Base-by-base conservation (phyloP, 2,888 invertebrate species). In the Tromatobia lineatoria region DNA sequence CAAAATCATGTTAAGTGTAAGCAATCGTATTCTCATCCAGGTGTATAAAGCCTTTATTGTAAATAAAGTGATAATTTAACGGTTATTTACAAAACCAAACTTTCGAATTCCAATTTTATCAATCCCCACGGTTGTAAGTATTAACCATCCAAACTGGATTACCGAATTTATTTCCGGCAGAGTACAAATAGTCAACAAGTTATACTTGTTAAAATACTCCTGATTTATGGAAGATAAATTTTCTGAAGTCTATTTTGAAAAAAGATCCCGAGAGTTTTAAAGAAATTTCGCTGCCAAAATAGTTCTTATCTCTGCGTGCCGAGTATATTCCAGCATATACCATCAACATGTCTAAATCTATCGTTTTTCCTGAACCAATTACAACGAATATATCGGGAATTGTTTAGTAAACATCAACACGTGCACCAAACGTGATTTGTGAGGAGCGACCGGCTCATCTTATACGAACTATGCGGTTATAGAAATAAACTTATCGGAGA, bases 21-120 rank as follows among this genome's bases (percentile, higher is more conserved):
- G 76, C 66, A 70, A 80, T 85, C 87, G 67, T 87, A 87, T 69
- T 70, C 80, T 69, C 23, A 76, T 70, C 38, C 34, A 50, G 66
- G 64, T 66, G 75, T 84, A 54, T 57, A 75, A 78, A 69, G 45
- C 74, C 83, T 79, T 74, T 77, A 74, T 87, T 90, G 90, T 90
- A 89, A 89, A 90, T 90, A 90, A 90, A 89, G 34, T 64, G 15
- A 69, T 74, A 73, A 75, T 67, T 80, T 73, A 77, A 69, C 50
- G 34, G 34, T 80, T 70, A 71, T 81, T 84, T 61, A 47, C 67
- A 38, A 77, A 18, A 64, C 45, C 1, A 29, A 47, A 42, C 13
- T 8, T 10, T 20, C 15, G 8, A 50, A 20, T 54, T 11, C 7
- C 54, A 13, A 20, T 38, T 20, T 42, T 34, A 64, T 11, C 11